These are phyloP conservation scores for Polyploca ridens DNA, from an alignment of 2,888 invertebrate genomes.

Conservation along the genomic window DNA sequence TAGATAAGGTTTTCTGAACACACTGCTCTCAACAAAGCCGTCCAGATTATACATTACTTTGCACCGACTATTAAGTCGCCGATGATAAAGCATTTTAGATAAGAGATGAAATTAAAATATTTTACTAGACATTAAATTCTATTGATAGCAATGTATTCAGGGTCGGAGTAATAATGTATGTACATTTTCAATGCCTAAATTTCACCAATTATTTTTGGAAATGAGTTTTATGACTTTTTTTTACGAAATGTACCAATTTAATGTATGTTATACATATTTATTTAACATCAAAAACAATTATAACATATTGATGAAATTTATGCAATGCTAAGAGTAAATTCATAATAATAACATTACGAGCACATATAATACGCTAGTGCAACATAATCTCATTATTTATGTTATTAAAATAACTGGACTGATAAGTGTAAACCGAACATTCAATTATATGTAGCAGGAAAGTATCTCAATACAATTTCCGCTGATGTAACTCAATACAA, in stretches of 20 bases:
- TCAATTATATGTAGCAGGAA: conserved; percentile 8
- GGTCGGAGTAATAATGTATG: not conserved
- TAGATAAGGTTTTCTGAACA: conserved; percentile 37
- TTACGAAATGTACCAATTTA: not conserved
- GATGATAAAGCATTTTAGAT: too few species aligned
- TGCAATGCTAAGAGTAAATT: not conserved
- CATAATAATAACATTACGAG: not conserved
- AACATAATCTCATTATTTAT: conserved; percentile 7
- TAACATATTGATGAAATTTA: conserved; percentile 4
- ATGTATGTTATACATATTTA: not conserved
- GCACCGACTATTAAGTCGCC: not conserved
- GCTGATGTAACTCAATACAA: conserved; percentile 3
- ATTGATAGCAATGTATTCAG: not conserved
- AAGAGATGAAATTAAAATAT: not conserved
- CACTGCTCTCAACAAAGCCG: conserved; percentile 34
- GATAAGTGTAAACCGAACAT: not conserved
- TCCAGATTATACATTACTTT: not conserved
- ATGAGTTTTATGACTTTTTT: not conserved
- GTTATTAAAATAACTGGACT: not conserved
- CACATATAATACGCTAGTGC: not conserved
- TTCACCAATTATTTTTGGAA: not conserved
- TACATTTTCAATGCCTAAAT: conserved; percentile 1
- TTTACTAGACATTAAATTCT: not conserved
- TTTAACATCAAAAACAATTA: not conserved
- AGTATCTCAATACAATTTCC: conserved; percentile 7